Conservation (phyloP, 1,140 invertebrate genomes). For the Sitophilus oryzae region DNA sequence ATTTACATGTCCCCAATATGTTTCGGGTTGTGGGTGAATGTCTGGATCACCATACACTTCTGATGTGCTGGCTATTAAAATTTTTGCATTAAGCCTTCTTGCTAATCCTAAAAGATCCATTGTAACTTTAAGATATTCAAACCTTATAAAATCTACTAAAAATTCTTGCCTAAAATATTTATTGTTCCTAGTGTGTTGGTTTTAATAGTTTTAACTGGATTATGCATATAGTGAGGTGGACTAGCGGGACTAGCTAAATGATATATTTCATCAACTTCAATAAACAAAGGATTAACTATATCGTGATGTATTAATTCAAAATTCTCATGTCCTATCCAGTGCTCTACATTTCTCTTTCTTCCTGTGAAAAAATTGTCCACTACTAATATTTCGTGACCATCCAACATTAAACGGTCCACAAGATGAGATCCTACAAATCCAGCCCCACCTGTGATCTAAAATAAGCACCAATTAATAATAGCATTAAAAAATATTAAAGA, state of each 20-base stretch:
- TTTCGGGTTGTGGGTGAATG: constrained; percentile 90
- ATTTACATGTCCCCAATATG: constrained; percentile 99
- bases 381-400: constrained; percentile 97
- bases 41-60: constrained; percentile 99
- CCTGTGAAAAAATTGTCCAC: constrained; percentile 99
- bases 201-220: constrained; percentile 99
- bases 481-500: no score
- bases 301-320: constrained; percentile 99
- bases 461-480: no score
- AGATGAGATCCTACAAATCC: constrained; percentile 99
- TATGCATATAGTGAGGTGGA: constrained; percentile 99
- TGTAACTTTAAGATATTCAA: not conserved
- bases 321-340: constrained; percentile 98
- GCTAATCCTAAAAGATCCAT: constrained; percentile 54
- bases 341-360: constrained; percentile 92
- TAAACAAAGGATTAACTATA: constrained; percentile 95
- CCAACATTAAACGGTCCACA: constrained; percentile 90
- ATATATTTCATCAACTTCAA: constrained; percentile 99
- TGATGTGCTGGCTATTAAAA: constrained; percentile 95
- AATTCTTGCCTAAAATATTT: constrained; percentile 82
- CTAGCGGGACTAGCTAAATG: constrained; percentile 98
- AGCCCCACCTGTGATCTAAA: constrained; percentile 89
- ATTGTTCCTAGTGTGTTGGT: constrained; percentile 99
- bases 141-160: not conserved
- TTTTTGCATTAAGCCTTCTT: constrained; percentile 86